Percentiles rank a stretch among this genome's conserved stretches.
Evolutionary conservation across 2,113 vertebrate species (phyloP).

Genomic region (Oenanthe melanoleuca): DNA sequence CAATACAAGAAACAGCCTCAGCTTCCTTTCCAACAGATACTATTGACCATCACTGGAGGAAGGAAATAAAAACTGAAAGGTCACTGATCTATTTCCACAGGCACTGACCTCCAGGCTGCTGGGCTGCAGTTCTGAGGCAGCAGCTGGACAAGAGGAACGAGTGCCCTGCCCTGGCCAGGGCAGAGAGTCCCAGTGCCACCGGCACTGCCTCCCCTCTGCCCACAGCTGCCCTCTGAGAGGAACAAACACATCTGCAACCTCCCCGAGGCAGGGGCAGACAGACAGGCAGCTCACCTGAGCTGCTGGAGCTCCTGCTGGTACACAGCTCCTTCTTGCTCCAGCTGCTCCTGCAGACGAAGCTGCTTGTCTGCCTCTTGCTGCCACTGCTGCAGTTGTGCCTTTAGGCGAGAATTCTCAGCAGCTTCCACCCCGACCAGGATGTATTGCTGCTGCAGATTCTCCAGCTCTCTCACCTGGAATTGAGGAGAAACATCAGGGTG

Average conservation of each 20-base stretch:
- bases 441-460: conserved; percentile 82
- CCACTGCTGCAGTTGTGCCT: conserved; percentile 76
- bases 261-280: neutral
- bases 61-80: neutral
- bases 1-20: neutral
- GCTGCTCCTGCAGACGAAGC: conserved; percentile 67
- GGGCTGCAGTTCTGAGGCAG: neutral
- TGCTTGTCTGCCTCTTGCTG: conserved; percentile 64
- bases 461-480: conserved; percentile 85
- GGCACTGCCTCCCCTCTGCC: neutral
- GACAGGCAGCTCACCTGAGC: conserved; percentile 71
- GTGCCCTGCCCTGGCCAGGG: neutral
- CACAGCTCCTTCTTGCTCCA: conserved; percentile 54
- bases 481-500: neutral
- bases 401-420: conserved; percentile 76
- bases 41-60: neutral
- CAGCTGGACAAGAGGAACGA: fast-evolving
- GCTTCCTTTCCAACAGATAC: neutral
- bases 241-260: neutral
- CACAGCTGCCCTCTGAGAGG: neutral
- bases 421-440: conserved; percentile 79
- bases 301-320: conserved; percentile 69
- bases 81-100: neutral
- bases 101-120: neutral
- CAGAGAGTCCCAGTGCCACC: neutral